Base-by-base conservation (phyloP, 1,140 invertebrate species). In the Temnothorax longispinosus region DNA sequence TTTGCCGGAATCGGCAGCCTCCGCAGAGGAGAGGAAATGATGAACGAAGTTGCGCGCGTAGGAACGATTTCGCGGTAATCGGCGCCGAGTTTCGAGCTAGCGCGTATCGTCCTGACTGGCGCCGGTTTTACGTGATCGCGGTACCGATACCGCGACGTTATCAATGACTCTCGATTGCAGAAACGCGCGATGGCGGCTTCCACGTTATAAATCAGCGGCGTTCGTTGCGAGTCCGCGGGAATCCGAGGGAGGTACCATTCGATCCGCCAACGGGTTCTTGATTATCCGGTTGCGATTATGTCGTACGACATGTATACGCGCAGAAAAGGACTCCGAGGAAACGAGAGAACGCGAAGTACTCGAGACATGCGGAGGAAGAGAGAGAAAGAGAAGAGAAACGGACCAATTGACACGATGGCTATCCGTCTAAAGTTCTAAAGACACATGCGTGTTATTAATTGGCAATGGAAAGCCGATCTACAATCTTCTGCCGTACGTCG, bases 111-210 rank as follows among this genome's bases (percentile, higher is more conserved):
- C 88, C 71, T 89, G 27, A 27, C 27, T 27, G 92, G 87, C 86
- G 91, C 92, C 93, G 72, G 92, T 90, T 27, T 93, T 91, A 91
- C 88, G 86, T 90, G 72, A 91, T 91, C 82, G 18, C 44, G 41
- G 18, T 11, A 71, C 32, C 81, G 86, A 89, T 92, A 90, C 69
- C 86, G 62, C 21, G 71, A 56, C 58, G 90, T 92, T 93, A 93
- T 93, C 93, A 92, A 92, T 91, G 86, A 89, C 85, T 64, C 86
- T 84, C 88, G 89, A 91, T 93, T 93, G 90, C 82, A 92, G 92
- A 86, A 93, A 91, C 87, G 91, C 85, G 75, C 88, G 90, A 93
- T 90, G 91, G 88, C 88, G 38, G 76, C 69, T 62, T 84, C 74
- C 35, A 44, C 80, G 58, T 85, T 62, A 89, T 94, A 93, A 94